Conservation (phyloP, 2,113 vertebrate species). For the Willisornis vidua region DNA sequence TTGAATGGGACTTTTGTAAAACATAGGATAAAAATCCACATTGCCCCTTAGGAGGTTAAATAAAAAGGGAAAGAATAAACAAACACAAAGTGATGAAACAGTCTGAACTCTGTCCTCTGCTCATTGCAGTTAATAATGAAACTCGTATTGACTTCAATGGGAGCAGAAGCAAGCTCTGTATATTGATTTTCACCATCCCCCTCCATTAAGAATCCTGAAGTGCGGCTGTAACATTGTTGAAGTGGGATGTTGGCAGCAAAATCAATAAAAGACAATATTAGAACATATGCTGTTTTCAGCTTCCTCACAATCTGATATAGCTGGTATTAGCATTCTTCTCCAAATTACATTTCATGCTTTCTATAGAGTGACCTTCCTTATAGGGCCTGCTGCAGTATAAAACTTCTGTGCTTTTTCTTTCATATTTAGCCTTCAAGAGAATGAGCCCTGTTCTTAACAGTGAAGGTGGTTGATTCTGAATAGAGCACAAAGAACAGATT, state of each 20-base stretch:
- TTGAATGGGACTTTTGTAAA: neutral
- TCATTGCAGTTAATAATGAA: conserved; percentile 60
- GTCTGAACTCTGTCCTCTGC: conserved; percentile 38
- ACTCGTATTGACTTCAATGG: conserved; percentile 22
- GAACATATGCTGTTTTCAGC: conserved; percentile 57
- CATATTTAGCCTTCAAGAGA: conserved; percentile 16
- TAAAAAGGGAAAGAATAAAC: conserved; percentile 25
- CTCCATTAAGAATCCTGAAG: conserved; percentile 67
- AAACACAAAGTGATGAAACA: conserved; percentile 31
- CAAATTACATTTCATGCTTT: conserved; percentile 42
- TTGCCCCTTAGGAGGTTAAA: conserved; percentile 31
- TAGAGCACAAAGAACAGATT: neutral
- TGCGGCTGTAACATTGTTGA: conserved; percentile 57
- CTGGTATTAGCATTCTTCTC: conserved; percentile 43
- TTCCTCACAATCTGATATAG: conserved; percentile 55
- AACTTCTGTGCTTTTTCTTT: neutral
- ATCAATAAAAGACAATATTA: conserved; percentile 71
- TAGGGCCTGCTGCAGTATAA: conserved; percentile 14
- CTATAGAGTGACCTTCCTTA: conserved; percentile 43
- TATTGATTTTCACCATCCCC: conserved; percentile 71
- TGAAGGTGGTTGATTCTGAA: neutral
- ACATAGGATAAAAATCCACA: neutral
- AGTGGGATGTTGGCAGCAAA: conserved; percentile 66
- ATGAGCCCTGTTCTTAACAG: neutral
- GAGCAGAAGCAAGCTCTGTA: conserved; percentile 51